Base-by-base conservation (phyloP, 2,113 vertebrate genomes). In the Micromys minutus region DNA sequence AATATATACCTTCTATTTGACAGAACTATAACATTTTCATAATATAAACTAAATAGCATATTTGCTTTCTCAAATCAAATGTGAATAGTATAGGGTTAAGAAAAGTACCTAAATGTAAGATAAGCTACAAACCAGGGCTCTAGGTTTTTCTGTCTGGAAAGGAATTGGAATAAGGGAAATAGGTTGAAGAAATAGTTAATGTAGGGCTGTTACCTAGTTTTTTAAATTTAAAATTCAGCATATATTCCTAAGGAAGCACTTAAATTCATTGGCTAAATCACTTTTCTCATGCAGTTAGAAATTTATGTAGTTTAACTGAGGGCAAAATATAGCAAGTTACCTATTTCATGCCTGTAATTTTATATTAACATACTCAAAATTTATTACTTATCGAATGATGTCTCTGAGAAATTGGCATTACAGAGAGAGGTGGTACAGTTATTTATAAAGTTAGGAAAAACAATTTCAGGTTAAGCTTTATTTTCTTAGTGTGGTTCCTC, bases 271-370 rank as follows among this genome's bases (percentile, higher is more conserved):
- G 50, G 39, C 42, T 94, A 57, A 71, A 50, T 89, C 12, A 50
- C 94, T 96, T 95, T 92, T 4, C 17, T 95, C 34, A 26, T 16
- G 11, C 71, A 34, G 71, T 85, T 94, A 94, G 72, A 95, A 87
- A 67, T 95, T 93, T 57, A 67, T 0, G 19, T 77, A 13, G 17
- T 95, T 96, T 97, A 97, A 92, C 79, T 95, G 85, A 92, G 24
- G 69, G 79, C 79, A 79, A 11, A 91, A 57, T 87, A 74, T 76
- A 74, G 39, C 36, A 69, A 1, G 80, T 13, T 12, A 42, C 17
- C 55, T 95, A 80, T 47, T 91, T 69, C 83, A 10, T 95, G 47
- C 6, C 89, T 95, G 21, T 90, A 29, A 19, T 88, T 94, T 95
- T 55, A 57, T 94, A 95, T 94, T 96, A 93, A 85, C 12, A 63